These are phyloP conservation scores for Carassius carassius DNA, from an alignment of 2,113 vertebrate species.

Conservation along the genomic window DNA sequence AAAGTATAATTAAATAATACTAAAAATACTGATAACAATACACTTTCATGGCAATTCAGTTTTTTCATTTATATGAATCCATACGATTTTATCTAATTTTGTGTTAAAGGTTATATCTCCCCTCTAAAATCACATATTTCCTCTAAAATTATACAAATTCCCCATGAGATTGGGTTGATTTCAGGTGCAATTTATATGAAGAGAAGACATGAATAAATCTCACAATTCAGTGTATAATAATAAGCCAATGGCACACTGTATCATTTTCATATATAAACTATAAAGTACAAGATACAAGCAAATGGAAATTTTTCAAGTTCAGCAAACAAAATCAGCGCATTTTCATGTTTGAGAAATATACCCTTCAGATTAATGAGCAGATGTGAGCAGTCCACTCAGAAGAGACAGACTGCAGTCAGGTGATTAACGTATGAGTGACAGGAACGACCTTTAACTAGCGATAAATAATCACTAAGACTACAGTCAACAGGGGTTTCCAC, in stretches of 20 bases:
- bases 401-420: slow-evolving; percentile 1
- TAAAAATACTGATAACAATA: background rate
- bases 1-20: background rate
- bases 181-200: background rate
- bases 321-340: background rate
- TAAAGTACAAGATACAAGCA: background rate
- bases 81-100: no score
- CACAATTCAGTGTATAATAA: background rate
- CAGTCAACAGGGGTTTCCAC: slow-evolving; percentile 52
- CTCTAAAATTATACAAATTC: no score
- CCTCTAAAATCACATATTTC: no score
- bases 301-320: background rate
- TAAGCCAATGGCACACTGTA: background rate
- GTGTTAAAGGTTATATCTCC: no score
- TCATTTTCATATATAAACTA: background rate
- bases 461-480: slow-evolving; percentile 37
- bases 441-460: slow-evolving; percentile 53
- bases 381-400: background rate
- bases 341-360: slow-evolving; percentile 23
- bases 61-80: background rate
- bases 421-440: slow-evolving; percentile 57
- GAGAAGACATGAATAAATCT: background rate
- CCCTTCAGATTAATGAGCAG: background rate
- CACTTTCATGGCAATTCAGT: background rate
- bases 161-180: background rate